phyloP scores from a whole-genome alignment of 2,113 vertebrate species.

The Daubentonia madagascariensis region DNA sequence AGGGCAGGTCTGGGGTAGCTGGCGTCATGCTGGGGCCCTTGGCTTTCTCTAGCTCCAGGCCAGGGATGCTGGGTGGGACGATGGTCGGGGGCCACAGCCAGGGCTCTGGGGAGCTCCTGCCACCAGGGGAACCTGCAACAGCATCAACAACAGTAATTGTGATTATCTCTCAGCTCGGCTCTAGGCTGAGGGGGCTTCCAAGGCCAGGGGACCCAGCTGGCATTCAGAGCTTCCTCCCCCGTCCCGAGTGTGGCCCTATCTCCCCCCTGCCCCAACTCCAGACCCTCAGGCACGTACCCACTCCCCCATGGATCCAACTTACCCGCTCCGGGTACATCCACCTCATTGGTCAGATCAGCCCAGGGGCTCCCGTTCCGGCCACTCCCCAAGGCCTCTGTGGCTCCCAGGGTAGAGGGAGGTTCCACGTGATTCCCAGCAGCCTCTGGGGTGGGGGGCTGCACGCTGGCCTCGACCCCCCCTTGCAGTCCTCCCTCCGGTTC shows the following conservation, averaged over 20 bases:
- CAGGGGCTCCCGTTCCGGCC: background rate
- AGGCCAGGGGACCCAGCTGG: background rate
- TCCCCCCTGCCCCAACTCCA: background rate
- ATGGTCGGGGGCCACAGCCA: slow-evolving; percentile 22
- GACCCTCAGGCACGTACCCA: background rate
- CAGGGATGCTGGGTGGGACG: background rate
- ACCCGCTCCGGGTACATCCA: slow-evolving; percentile 58
- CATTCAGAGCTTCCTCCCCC: background rate
- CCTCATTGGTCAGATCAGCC: slow-evolving; percentile 51
- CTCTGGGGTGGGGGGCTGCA: background rate
- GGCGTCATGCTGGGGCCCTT: background rate
- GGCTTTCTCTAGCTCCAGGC: background rate
- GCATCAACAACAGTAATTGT: background rate
- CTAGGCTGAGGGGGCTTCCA: background rate
- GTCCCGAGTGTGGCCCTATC: background rate
- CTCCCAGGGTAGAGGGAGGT: background rate
- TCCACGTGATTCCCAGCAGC: slow-evolving; percentile 11
- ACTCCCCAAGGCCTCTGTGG: background rate
- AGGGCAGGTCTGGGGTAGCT: background rate
- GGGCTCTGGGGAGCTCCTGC: slow-evolving; percentile 12
- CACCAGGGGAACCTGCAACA: slow-evolving; percentile 50
- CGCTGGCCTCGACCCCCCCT: accelerated
- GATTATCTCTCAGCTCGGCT: background rate
- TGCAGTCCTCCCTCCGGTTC: background rate
- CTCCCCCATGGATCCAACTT: slow-evolving; percentile 9